These are phyloP conservation scores for Lepidocyrtinus sp. DNA, from an alignment of 2,888 invertebrate genomes.

Conservation along the genomic window DNA sequence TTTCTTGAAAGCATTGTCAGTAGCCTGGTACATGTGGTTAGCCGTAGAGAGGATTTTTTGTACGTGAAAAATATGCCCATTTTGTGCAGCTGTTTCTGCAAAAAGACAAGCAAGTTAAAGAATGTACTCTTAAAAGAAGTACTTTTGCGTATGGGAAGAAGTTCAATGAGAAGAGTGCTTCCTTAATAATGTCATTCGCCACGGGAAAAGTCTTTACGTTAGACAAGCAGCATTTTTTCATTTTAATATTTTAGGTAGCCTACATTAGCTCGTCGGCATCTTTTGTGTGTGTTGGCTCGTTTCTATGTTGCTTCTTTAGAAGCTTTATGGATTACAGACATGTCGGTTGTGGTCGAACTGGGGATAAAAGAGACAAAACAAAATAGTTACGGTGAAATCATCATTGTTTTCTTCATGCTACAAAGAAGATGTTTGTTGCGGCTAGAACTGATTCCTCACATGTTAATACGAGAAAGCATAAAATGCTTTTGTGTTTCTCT, in stretches of 20 bases:
- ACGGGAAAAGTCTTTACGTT: not conserved
- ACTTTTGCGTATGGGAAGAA: slow-evolving; percentile 21
- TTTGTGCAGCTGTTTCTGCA: slow-evolving; percentile 58
- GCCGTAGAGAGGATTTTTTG: slow-evolving; percentile 22
- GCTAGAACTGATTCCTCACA: not conserved
- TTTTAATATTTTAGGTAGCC: not conserved
- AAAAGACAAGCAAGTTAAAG: not conserved
- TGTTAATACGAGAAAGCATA: not conserved
- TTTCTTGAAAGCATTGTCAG: too few species aligned
- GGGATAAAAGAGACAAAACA: not conserved
- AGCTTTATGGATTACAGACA: not conserved
- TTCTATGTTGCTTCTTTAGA: not conserved
- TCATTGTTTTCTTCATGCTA: not conserved
- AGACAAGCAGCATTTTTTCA: not conserved
- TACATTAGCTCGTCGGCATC: not conserved
- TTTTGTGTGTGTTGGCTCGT: not conserved
- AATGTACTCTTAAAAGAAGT: not conserved
- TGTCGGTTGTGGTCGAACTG: not conserved
- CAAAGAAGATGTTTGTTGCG: not conserved
- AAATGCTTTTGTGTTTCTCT: not conserved
- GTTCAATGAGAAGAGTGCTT: slow-evolving; percentile 48
- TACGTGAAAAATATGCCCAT: slow-evolving; percentile 54
- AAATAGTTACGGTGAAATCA: not conserved
- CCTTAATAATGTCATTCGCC: slow-evolving; percentile 40
- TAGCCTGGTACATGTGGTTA: too few species aligned